Percentiles rank a stretch among this genome's conserved stretches.
Conservation (phyloP, 2,113 vertebrate species). For the Myrmecophaga tridactyla region DNA sequence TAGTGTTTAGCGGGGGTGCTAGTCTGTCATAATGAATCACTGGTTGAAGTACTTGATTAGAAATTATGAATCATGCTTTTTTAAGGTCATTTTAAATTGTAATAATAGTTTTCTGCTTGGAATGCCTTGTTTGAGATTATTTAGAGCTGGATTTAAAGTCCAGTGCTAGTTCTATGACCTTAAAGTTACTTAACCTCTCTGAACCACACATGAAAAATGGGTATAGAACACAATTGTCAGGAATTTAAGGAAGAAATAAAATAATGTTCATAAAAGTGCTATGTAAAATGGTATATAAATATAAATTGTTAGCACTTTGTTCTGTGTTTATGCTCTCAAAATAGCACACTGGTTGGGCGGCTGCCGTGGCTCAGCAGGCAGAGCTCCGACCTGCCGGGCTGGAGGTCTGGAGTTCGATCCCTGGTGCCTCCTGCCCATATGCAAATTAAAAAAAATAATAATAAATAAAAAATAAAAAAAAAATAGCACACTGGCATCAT, state of each 20-base stretch:
- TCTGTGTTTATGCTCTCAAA: conserved; percentile 13
- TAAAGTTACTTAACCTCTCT: conserved; percentile 31
- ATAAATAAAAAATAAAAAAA: too few species aligned
- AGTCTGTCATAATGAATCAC: conserved; percentile 32
- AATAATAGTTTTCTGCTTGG: conserved; percentile 43
- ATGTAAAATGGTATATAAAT: not conserved
- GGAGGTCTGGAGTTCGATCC: too few species aligned
- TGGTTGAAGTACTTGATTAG: conserved; percentile 52
- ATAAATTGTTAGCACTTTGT: not conserved
- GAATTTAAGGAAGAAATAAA: conserved; percentile 36
- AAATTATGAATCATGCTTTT: conserved; percentile 57
- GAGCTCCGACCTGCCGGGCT: too few species aligned
- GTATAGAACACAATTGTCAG: not conserved
- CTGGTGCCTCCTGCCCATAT: too few species aligned
- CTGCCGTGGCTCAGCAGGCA: too few species aligned
- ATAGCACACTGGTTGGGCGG: not conserved
- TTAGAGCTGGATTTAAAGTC: conserved; percentile 44
- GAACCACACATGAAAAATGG: conserved; percentile 14
- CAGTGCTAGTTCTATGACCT: not conserved
- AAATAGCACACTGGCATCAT: not conserved
- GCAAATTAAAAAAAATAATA: too few species aligned
- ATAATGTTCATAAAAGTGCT: conserved; percentile 19
- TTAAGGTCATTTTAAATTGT: conserved; percentile 48
- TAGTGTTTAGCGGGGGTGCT: conserved; percentile 8
- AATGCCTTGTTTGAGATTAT: conserved; percentile 38